Conservation (phyloP, 1,140 invertebrate genomes). For the Neotoxoptera formosana region DNA sequence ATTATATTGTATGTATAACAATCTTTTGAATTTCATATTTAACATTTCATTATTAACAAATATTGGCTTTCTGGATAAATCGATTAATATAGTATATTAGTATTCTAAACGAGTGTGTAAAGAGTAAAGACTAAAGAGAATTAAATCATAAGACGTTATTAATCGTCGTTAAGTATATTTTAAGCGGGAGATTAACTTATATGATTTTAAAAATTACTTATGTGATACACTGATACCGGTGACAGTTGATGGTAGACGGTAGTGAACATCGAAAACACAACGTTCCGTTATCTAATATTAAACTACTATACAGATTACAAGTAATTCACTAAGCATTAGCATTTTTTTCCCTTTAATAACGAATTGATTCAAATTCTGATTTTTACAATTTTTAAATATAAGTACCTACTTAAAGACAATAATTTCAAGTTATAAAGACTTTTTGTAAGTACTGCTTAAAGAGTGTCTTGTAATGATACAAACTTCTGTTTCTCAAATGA, state of each 20-base stretch:
- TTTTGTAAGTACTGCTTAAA: no score
- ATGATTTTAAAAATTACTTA: neutral
- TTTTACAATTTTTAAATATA: no score
- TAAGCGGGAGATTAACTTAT: neutral
- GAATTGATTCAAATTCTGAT: neutral
- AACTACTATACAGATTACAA: neutral
- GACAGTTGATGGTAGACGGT: neutral
- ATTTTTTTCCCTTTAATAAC: neutral
- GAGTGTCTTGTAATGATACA: no score
- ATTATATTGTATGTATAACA: neutral
- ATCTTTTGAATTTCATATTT: neutral
- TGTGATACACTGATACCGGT: neutral
- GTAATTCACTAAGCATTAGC: neutral
- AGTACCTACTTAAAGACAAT: no score
- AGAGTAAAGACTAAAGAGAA: neutral
- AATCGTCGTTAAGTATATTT: neutral
- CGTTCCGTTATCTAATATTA: neutral
- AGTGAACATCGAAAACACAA: neutral
- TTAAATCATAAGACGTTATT: conserved; percentile 8
- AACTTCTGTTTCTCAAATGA: no score
- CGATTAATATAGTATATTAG: neutral
- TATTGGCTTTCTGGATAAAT: neutral
- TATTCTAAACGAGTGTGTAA: neutral
- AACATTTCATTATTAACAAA: neutral
- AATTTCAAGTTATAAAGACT: no score